A percentile compares a stretch with the other conserved stretches of the same genome.
phyloP scores from a whole-genome alignment of 2,797 vertebrate genomes.

The Dromococcyx pavoninus region DNA sequence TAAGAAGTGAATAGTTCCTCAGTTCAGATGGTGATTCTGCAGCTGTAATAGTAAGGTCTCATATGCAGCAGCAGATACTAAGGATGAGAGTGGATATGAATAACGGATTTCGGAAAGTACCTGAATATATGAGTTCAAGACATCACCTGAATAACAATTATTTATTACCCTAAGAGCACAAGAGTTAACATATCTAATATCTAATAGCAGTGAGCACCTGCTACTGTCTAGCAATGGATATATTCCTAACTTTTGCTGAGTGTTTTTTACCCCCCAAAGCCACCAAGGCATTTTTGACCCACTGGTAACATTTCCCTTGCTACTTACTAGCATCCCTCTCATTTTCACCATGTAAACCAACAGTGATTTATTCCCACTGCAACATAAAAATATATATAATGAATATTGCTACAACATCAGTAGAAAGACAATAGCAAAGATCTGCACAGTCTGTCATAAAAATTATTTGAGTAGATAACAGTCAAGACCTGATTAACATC shows the following conservation, averaged over 20 bases:
- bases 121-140: neutral
- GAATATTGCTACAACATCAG: neutral
- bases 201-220: neutral
- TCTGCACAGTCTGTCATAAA: neutral
- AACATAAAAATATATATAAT: neutral
- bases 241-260: neutral
- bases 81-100: neutral
- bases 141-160: neutral
- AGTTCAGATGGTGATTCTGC: neutral
- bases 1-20: neutral
- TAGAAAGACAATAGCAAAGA: neutral
- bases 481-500: neutral
- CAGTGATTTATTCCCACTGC: neutral
- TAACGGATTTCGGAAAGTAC: neutral
- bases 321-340: neutral
- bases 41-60: neutral
- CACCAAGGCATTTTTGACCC: neutral
- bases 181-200: neutral
- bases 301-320: neutral
- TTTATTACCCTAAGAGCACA: neutral
- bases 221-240: neutral
- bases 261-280: neutral
- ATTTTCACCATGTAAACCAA: fast-evolving
- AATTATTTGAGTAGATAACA: neutral
- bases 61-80: neutral